Base-by-base conservation (phyloP, 2,888 invertebrate genomes). In the Eilema griseolum region DNA sequence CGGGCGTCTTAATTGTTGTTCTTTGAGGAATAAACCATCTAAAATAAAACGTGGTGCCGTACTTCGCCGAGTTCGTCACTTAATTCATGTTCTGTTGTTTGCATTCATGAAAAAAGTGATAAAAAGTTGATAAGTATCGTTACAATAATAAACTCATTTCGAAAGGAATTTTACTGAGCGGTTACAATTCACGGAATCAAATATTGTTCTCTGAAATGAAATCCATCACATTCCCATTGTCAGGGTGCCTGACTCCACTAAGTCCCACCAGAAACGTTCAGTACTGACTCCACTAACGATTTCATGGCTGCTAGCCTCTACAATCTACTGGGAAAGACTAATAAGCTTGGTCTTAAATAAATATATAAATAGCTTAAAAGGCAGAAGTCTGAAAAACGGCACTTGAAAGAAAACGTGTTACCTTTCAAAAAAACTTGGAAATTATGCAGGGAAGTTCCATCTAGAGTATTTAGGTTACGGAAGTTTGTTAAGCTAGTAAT, bases 1-100 rank as follows among this genome's bases (percentile, higher is more conserved):
- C 84, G 92, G 92, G 84, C 91, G 85, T 82, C 84, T 86, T 90
- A 91, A 93, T 93, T 93, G 87, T 84, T 88, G 84, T 81, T 82
- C 86, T 86, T 83, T 82, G 74, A 83, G 84, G 84, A 84, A 84
- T 79, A 88, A 87, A 85, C 81, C 71, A 80, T 78, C 80, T 77
- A 86, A 87, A 79, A 83, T 75, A 77, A 75, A 61, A 66, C 74
- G 77, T 66, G 71, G 46, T 61, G 16, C 69, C 75, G 73, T 74
- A 57, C 71, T 63, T 72, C 57, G 71, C 79, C 67, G 67, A 74
- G 70, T 72, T 71, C 69, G 62, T 71, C 76, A 76, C 77, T 75
- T 74, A 79, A 84, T 76, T 74, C 72, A 70, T 79, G 77, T 81
- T 77, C 83, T 86, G 79, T 62, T 85, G 79, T 83, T 86, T 85